Base-by-base conservation (phyloP, 2,888 invertebrate genomes). In the Lepidochitona cinerea region DNA sequence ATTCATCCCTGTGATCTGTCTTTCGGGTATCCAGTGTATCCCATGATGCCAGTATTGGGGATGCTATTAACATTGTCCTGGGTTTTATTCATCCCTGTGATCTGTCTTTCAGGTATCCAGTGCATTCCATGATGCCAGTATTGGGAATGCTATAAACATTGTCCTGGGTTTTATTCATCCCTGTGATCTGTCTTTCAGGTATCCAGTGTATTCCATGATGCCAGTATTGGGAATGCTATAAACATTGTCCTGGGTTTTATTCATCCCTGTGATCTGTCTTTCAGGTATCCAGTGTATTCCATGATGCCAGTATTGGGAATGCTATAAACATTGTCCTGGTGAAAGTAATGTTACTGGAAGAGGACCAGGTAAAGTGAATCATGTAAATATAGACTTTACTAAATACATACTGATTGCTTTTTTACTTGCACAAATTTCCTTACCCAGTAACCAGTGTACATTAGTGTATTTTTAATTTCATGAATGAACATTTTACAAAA, bases 221-320 rank as follows among this genome's bases (percentile, higher is more conserved):
- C 41, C 41, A 41, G 41, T 41, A 41, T 41, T 41, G 41, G n/a
- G 9, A 41, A 41, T 41, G 41, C 41, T 88, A 95, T 97, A 84
- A 96, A 96, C 90, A 94, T 97, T 75, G 95, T 95, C n/a, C 94
- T 97, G 49, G 96, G 96, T n/a, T n/a, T n/a, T n/a, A n/a, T n/a
- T n/a, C n/a, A n/a, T n/a, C n/a, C n/a, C 26, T 9, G 12, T 49
- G 29, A 18, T 49, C 23, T 68, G 35, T 49, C 14, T 79, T 82
- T 0, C 81, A 89, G 90, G 89, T 90, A 12, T 83, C 88, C 0
- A 85, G 81, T 1, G 82, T 90, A 72, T 90, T 86, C 75, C 89
- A 89, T 72, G 89, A 90, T 78, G 96, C 96, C 5, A 95, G 95
- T 70, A 96, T 97, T 83, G 97, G 97, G 68, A 97, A 97, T 91